Base-by-base conservation (phyloP, 2,797 vertebrate species). In the Acanthornis magna region DNA sequence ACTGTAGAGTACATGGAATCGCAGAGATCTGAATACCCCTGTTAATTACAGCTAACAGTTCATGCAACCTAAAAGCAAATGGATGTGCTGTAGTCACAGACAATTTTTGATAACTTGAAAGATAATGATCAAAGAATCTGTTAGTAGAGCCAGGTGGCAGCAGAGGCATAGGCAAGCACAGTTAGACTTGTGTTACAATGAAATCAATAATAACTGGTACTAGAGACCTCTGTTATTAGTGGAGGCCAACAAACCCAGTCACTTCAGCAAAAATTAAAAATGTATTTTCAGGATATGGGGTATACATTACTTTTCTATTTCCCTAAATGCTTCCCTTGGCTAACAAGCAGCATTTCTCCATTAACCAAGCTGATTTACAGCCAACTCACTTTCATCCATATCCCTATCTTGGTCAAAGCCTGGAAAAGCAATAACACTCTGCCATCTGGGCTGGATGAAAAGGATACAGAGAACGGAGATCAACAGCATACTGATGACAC, bases 381-480 rank as follows among this genome's bases (percentile, higher is more conserved):
- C 91, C 94, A 97, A 91, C 36, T 96, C 87, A 90, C 85, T 97
- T 95, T 96, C 88, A 95, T 88, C 89, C 91, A 93, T 76, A 92
- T 67, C 82, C 91, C 91, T 96, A 96, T 94, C 95, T 95, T 95
- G 85, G 95, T 95, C 85, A 96, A 92, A 96, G 80, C 78, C 95
- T 95, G 95, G 89, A 95, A 96, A 97, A 95, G 91, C 74, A 95
- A 95, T 96, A 94, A 96, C 26, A 95, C 25, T 84, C 60, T 96
- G 85, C 94, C 95, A 95, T 95, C 92, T 97, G 92, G 88, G 73
- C 84, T 97, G 93, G 89, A 95, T 88, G 91, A 96, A 95, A 97
- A 96, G 94, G 70, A 96, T 94, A 92, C 62, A 91, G 55, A 93
- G 79, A 90, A 91, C 38, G 27, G 89, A 93, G 79, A 95, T 95